These are phyloP conservation scores for Dicyrtomina minuta DNA, from an alignment of 2,888 invertebrate species.

Conservation along the genomic window DNA sequence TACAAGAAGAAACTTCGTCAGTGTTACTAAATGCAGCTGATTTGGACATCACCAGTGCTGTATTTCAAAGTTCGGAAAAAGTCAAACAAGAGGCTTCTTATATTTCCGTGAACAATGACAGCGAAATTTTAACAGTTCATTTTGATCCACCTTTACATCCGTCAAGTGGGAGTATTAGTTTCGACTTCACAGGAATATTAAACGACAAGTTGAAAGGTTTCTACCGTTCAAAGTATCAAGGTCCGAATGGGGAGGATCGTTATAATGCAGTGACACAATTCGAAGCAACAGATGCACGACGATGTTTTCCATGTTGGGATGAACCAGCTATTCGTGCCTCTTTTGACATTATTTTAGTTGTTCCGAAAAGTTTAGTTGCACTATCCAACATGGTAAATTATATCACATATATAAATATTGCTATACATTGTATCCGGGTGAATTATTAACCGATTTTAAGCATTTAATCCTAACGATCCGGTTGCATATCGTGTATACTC, in stretches of 20 bases:
- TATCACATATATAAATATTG: too few relatives aligned
- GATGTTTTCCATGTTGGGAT: constrained; percentile 81
- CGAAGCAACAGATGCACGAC: constrained; percentile 84
- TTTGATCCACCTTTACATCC: constrained; percentile 45
- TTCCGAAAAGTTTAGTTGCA: constrained; percentile 35
- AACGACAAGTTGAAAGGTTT: constrained; percentile 96
- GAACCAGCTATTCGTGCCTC: constrained; percentile 43
- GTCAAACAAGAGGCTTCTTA: constrained; percentile 15
- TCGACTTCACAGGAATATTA: constrained; percentile 80
- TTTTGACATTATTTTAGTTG: constrained; percentile 39
- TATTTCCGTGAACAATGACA: constrained; percentile 37
- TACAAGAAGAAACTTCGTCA: constrained; percentile 66
- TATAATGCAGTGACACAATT: constrained; percentile 91
- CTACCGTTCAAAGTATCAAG: constrained; percentile 81
- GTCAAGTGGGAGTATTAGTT: constrained; percentile 58
- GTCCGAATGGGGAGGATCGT: constrained; percentile 70
- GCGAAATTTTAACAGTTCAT: constrained; percentile 40
- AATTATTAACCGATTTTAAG: too few relatives aligned
- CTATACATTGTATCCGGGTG: too few relatives aligned
- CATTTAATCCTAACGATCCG: too few relatives aligned
- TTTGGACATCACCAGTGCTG: constrained; percentile 67
- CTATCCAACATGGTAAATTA: constrained; percentile 53
- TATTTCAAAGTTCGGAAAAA: constrained; percentile 55
- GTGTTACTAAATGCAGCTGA: constrained; percentile 78
- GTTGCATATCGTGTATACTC: too few relatives aligned